Evolutionary conservation across 2,113 vertebrate genomes (phyloP), one percentile per base, ranked within the genome.

Genomic region (Craseonycteris thonglongyai): DNA sequence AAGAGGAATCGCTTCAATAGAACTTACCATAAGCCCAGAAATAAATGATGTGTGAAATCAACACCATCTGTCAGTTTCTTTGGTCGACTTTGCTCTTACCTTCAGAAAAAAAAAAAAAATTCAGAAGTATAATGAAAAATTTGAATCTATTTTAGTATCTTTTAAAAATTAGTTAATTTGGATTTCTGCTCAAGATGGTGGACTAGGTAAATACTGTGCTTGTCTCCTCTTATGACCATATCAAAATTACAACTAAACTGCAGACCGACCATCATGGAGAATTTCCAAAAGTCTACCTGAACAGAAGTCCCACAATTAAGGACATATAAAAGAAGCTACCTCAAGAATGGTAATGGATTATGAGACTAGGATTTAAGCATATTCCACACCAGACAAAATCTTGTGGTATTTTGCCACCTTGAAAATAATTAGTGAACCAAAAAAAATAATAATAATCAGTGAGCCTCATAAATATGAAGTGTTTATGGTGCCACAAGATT

Each of bases 321-420:
- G 49, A 51, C 4, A 51, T 51, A 51, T 16, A 51, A 16, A 51
- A 51, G 49, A 51, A 51, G 16, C 49, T 16, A 51, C 49, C 49
- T 51, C 18, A 16, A 51, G 49, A 51, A 14, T 51, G 99, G 99
- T 99, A 96, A 99, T 99, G 99, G 99, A 99, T 97, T 99, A 99
- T 15, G 99, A 99, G 98, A 99, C 99, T 97, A 98, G 99, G 90
- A 99, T 99, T 97, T 98, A 99, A 94, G 99, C 99, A 86, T 99
- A 99, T 98, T 99, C 99, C 24, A 99, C 99, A 0, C 99, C 99
- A 3, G 99, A 99, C 98, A 99, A 99, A 98, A 99, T 99, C 98
- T 99, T 99, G 97, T 99, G 99, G 47, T 99, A 99, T 97, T 99
- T 99, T 76, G 99, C 99, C 82, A 99, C 99, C 0, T 98, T 99